Conservation (phyloP, 1,140 invertebrate species). For the Achroia grisella region DNA sequence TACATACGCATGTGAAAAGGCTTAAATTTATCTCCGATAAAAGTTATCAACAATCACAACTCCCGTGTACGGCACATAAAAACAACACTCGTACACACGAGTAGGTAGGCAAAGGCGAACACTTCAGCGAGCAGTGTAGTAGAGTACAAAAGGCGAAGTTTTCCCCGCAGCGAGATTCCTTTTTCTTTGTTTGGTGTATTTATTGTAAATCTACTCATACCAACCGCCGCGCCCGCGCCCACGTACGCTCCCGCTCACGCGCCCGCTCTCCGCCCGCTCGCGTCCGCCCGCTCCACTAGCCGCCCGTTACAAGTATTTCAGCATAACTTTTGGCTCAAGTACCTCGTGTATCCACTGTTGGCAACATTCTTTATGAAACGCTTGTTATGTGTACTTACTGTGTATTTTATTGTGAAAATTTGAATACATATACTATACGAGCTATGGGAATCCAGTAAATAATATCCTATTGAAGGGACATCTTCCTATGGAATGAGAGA, state of each 20-base stretch:
- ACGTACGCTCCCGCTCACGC: neutral
- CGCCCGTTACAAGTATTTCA: slow-evolving; percentile 59
- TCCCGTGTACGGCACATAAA: neutral
- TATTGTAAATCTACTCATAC: slow-evolving; percentile 72
- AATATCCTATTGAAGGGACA: too few relatives aligned
- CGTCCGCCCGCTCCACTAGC: too few relatives aligned
- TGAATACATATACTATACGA: too few relatives aligned
- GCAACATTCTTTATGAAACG: slow-evolving; percentile 2
- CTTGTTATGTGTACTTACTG: neutral
- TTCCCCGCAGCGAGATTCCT: slow-evolving; percentile 62
- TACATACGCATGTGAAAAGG: too few relatives aligned
- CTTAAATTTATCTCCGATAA: too few relatives aligned
- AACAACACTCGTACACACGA: neutral
- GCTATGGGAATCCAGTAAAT: too few relatives aligned
- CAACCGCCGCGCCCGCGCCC: slow-evolving; percentile 32
- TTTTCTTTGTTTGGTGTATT: slow-evolving; percentile 72
- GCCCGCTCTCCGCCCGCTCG: too few relatives aligned
- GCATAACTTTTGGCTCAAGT: slow-evolving; percentile 63
- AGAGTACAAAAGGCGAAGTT: slow-evolving; percentile 63
- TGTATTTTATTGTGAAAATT: too few relatives aligned
- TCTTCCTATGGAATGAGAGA: too few relatives aligned
- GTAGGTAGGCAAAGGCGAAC: slow-evolving; percentile 9
- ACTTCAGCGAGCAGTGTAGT: slow-evolving; percentile 22
- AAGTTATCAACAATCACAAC: too few relatives aligned
- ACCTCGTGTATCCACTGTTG: slow-evolving; percentile 23